phyloP scores from a whole-genome alignment of 2,797 vertebrate genomes.

The Petrocephalus schoutedeni region DNA sequence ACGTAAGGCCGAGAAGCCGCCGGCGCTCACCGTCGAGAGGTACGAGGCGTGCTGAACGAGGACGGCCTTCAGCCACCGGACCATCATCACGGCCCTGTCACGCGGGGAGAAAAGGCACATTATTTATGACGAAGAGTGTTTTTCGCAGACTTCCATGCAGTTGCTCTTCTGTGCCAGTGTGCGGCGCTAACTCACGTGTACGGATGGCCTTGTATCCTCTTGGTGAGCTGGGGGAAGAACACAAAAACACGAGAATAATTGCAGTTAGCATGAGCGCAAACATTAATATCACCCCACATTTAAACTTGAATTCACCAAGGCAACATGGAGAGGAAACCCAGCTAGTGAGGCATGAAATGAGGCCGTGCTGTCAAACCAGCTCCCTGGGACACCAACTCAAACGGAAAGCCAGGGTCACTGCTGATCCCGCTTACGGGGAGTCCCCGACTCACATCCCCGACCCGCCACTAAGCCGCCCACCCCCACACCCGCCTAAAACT shows the following conservation, averaged over 20 bases:
- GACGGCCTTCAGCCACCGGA: conserved; percentile 89
- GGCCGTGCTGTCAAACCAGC: background rate
- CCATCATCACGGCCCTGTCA: conserved; percentile 80
- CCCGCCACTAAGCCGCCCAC: background rate
- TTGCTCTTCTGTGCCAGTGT: background rate
- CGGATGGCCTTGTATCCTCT: conserved; percentile 86
- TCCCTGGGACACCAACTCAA: background rate
- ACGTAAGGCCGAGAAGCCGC: background rate
- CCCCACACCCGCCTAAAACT: background rate
- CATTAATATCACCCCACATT: background rate
- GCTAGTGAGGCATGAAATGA: background rate
- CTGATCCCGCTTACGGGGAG: background rate
- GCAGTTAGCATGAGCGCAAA: background rate
- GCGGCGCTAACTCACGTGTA: conserved; percentile 66
- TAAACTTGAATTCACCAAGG: background rate
- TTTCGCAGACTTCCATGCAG: background rate
- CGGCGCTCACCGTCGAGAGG: conserved; percentile 82
- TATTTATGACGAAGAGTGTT: background rate
- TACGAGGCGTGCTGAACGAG: conserved; percentile 87
- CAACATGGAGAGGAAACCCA: too few species aligned
- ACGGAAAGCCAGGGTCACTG: background rate
- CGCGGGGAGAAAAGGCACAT: background rate
- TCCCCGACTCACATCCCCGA: background rate
- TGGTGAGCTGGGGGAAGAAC: conserved; percentile 70
- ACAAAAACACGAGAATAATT: background rate